Conservation (phyloP, 2,888 invertebrate species). For the Caenorhabditis japonica region DNA sequence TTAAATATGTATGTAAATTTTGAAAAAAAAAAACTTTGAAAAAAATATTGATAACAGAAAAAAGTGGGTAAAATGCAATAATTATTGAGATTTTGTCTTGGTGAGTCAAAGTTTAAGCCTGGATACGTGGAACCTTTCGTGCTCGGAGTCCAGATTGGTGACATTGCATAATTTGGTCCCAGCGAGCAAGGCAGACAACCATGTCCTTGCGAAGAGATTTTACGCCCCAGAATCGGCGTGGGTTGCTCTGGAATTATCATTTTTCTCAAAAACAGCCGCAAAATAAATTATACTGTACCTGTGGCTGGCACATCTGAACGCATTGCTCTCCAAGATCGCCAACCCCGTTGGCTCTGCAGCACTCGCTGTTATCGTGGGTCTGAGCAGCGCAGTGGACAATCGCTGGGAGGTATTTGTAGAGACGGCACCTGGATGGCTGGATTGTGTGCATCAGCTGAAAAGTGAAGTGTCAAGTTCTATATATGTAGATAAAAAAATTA, state of each 20-base stretch:
- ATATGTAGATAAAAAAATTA: not conserved
- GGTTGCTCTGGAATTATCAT: conserved; percentile 66
- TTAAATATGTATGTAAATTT: not conserved
- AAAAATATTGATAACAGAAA: no score
- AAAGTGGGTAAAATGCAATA: conserved; percentile 13
- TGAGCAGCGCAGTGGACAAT: conserved; percentile 76
- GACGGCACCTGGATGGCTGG: conserved; percentile 75
- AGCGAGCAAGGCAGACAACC: conserved; percentile 75
- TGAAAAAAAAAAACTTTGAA: not conserved
- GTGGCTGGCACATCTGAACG: conserved; percentile 73
- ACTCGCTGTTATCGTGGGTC: conserved; percentile 76
- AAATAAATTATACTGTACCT: conserved; percentile 51
- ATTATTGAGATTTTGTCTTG: conserved; percentile 9
- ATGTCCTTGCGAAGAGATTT: conserved; percentile 75
- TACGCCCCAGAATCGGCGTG: conserved; percentile 74
- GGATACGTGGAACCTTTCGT: conserved; percentile 69
- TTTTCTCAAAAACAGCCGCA: no score
- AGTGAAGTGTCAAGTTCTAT: not conserved
- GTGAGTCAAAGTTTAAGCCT: conserved; percentile 8
- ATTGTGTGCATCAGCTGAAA: conserved; percentile 75
- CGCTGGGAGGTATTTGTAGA: conserved; percentile 75
- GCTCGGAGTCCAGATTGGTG: conserved; percentile 76
- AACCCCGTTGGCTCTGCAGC: conserved; percentile 73
- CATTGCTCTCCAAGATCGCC: conserved; percentile 74
- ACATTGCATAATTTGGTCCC: conserved; percentile 76